Base-by-base conservation (phyloP, 2,797 vertebrate species). In the Todus mexicanus region DNA sequence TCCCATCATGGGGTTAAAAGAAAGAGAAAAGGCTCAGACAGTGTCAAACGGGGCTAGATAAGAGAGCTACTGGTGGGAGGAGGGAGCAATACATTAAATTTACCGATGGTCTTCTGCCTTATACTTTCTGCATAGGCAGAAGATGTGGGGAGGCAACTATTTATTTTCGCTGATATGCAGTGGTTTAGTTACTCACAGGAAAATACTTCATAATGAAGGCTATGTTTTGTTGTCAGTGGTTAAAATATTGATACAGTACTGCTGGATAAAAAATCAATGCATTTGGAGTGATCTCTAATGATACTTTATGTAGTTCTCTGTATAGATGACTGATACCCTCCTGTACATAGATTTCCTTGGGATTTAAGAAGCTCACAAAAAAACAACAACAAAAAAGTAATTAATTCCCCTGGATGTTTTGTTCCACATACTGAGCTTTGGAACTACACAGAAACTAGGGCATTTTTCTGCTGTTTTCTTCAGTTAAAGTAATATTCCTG, bases 401-500 rank as follows among this genome's bases (percentile, higher is more conserved):
- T 95, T 92, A 93, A 96, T 94, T 97, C 91, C 76, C 70, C 54
- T 96, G 86, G 87, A 92, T 91, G 93, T 86, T 84, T 96, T 93
- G 89, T 91, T 93, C 89, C 89, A 84, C 75, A 89, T 87, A 66
- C 82, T 47, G 71, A 87, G 83, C 84, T 93, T 96, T 91, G 89
- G 91, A 93, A 83, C 89, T 76, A 64, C 48, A 56, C 45, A 71
- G 94, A 95, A 96, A 96, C 68, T 91, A 87, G 94, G 90, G 71
- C 75, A 75, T 75, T 82, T 90, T 93, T 91, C 92, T 94, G 78
- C 38, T 85, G 4, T 22, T 84, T 93, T 91, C 86, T 73, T 60
- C 69, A 92, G 80, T 88, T 94, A 84, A 89, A 93, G 80, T 92
- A 93, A 90, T 91, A 94, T 90, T 84, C 72, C 87, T 88, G 63